Evolutionary conservation across 2,113 vertebrate genomes (phyloP), one percentile per base, ranked within the genome.

Genomic region (Sceloporus undulatus): DNA sequence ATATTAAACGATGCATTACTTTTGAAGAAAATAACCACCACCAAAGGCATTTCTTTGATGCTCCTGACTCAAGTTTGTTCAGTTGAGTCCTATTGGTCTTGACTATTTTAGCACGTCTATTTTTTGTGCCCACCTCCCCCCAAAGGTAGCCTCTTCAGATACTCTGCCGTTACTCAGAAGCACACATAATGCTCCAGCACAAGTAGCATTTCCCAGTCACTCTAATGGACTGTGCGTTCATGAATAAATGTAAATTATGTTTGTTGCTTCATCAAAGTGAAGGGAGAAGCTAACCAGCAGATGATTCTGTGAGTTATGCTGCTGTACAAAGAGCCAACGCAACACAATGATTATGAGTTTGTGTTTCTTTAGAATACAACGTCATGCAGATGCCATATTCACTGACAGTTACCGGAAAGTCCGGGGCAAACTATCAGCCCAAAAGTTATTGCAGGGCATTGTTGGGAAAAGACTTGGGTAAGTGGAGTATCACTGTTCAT

Each of bases 321-420:
- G 23, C 7, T 14, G 27, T 48, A 25, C 38, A 52, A 76, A 16
- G 27, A 80, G 16, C 13, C 10, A 34, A 10, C 74, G 16, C 13
- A 54, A 29, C 54, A 82, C n/a, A 23, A 65, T 88, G 59, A 88
- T 62, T 73, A 2, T 10, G 71, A 74, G 88, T 91, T 81, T 89
- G 70, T 79, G 84, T 42, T 62, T 56, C 40, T 83, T 79, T 75
- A 99, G 98, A 95, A 96, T 92, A 54, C 97, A 96, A 83, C 98
- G 99, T 86, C 98, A 99, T 0, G 98, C 98, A 1, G 98, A 99
- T 0, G 98, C 98, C 95, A 98, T 99, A 93, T 99, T 99, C 91
- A 98, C 98, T 0, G 98, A 98, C 94, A 97, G 97, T 92, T 99
- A 99, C 95, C 97, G 98, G 87, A 99, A 98, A 86, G 97, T 99